A percentile compares a stretch with the other conserved stretches of the same genome.
Evolutionary conservation across 2,113 vertebrate genomes (phyloP).

Genomic region (Myrmophylax atrothorax): DNA sequence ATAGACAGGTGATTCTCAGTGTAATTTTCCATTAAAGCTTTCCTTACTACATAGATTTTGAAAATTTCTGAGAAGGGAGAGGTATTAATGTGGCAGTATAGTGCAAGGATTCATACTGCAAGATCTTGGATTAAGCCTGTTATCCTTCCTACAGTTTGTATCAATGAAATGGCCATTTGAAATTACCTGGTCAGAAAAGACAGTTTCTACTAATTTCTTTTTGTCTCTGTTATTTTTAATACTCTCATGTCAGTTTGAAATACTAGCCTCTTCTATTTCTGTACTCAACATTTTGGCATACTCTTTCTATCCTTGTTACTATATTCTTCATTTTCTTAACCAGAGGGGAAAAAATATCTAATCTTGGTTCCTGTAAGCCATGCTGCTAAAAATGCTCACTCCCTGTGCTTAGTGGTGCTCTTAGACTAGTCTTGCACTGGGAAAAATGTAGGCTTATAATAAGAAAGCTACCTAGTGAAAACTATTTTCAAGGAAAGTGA

Average conservation of each 20-base stretch:
- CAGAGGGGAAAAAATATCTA: not conserved
- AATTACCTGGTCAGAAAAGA: not conserved
- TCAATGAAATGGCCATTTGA: not conserved
- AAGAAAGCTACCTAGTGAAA: not conserved
- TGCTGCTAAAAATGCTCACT: not conserved
- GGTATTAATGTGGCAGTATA: not conserved
- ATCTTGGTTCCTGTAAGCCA: not conserved
- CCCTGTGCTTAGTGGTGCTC: not conserved
- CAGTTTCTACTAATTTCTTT: not conserved
- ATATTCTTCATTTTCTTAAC: constrained; percentile 5
- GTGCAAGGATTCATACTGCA: not conserved
- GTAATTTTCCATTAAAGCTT: constrained; percentile 73
- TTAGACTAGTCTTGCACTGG: not conserved
- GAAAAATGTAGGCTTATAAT: not conserved
- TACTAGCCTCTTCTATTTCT: constrained; percentile 10
- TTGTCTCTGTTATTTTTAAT: constrained; percentile 6
- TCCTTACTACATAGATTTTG: constrained; percentile 55
- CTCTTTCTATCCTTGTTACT: constrained; percentile 3
- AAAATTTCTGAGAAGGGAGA: constrained; percentile 8
- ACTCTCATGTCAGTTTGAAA: not conserved
- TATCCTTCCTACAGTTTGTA: not conserved
- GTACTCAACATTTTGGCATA: not conserved
- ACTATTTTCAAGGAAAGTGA: not conserved
- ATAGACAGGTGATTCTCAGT: constrained; percentile 62
- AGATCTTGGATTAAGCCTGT: not conserved